A percentile compares a stretch with the other conserved stretches of the same genome.
phyloP scores from a whole-genome alignment of 2,888 invertebrate species.

The Thera obeliscata region DNA sequence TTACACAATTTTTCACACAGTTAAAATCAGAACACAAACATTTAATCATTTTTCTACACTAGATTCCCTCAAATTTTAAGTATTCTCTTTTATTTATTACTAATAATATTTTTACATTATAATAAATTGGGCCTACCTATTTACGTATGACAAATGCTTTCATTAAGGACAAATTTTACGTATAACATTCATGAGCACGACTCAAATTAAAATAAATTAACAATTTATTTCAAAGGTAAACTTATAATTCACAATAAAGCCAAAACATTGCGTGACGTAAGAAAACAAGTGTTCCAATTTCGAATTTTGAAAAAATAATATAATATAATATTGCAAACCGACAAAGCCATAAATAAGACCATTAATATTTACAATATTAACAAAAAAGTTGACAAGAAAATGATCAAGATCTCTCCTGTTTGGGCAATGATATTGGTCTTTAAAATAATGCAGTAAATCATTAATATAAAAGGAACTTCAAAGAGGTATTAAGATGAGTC shows the following conservation, averaged over 20 bases:
- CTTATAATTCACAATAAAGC: constrained; percentile 57
- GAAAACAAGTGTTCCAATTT: constrained; percentile 70
- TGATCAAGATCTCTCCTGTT: constrained; percentile 71
- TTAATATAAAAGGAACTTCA: constrained; percentile 62
- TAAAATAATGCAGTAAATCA: constrained; percentile 52
- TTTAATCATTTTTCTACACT: constrained; percentile 74
- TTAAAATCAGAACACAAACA: constrained; percentile 82
- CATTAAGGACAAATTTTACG: constrained; percentile 75
- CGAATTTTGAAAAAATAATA: constrained; percentile 46
- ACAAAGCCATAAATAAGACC: constrained; percentile 62
- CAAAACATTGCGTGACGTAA: constrained; percentile 59
- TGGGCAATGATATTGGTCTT: constrained; percentile 44
- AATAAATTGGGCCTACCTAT: constrained; percentile 83
- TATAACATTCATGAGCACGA: constrained; percentile 77
- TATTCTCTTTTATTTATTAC: constrained; percentile 75
- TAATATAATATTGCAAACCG: constrained; percentile 44
- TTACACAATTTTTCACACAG: constrained; percentile 81
- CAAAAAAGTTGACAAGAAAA: constrained; percentile 59
- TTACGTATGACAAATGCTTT: constrained; percentile 82
- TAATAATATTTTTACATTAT: constrained; percentile 79
- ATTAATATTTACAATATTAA: constrained; percentile 78
- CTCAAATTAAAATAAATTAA: constrained; percentile 73
- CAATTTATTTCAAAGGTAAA: constrained; percentile 58
- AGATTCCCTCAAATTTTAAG: constrained; percentile 76
- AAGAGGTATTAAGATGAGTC: constrained; percentile 64